phyloP scores from a whole-genome alignment of 2,888 invertebrate genomes.

The Monoplex corrugatus region DNA sequence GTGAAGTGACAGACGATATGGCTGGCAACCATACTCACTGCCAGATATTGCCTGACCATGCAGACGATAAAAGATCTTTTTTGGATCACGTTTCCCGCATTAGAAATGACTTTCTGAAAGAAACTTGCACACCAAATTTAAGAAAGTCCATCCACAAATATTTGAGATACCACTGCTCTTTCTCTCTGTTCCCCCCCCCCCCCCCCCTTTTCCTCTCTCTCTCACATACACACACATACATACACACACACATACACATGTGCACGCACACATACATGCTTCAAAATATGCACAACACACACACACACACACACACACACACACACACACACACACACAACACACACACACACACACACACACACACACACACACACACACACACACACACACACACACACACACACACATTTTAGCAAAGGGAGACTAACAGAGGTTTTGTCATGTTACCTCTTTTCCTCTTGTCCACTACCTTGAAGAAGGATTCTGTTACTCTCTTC shows the following conservation, averaged over 20 bases:
- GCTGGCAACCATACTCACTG: too few relatives aligned
- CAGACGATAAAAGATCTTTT: too few relatives aligned
- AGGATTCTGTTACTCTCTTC: slow-evolving; percentile 68
- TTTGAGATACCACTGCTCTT: too few relatives aligned
- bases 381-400: background rate
- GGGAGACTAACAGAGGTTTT: background rate
- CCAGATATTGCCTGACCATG: too few relatives aligned
- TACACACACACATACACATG: background rate
- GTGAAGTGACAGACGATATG: too few relatives aligned
- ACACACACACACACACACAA: slow-evolving; percentile 19
- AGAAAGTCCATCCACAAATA: too few relatives aligned
- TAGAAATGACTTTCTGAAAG: too few relatives aligned
- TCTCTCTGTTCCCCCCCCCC: too few relatives aligned
- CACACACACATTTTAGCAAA: background rate
- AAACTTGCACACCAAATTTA: too few relatives aligned
- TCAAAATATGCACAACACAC: background rate
- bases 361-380: background rate
- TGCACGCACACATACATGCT: background rate
- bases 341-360: background rate
- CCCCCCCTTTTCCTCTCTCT: too few relatives aligned
- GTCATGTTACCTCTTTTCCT: slow-evolving; percentile 62
- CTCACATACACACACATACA: background rate
- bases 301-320: background rate
- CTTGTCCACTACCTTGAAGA: slow-evolving; percentile 71
- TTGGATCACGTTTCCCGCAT: too few relatives aligned